phyloP scores from a whole-genome alignment of 1,140 invertebrate species.

The Macrostomum lignano region DNA sequence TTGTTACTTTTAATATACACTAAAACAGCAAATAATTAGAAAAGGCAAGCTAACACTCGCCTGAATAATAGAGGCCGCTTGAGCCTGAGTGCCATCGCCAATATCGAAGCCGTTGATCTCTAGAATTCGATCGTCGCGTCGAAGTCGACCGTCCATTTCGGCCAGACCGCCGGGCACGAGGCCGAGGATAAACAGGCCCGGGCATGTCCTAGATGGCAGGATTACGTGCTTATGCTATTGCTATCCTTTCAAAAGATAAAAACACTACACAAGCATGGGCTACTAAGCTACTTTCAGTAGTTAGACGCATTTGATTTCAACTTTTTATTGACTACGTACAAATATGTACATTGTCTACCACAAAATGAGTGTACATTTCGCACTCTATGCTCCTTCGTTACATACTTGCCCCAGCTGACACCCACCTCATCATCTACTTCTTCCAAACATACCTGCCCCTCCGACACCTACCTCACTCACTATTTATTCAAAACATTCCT shows the following conservation, averaged over 20 bases:
- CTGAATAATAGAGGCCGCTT: constrained; percentile 30
- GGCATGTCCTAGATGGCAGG: constrained; percentile 19
- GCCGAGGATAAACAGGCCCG: constrained; percentile 30
- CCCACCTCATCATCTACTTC: too few species aligned
- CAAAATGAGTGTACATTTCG: neutral
- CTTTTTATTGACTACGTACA: neutral
- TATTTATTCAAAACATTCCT: too few species aligned
- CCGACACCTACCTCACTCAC: too few species aligned
- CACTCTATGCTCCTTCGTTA: neutral
- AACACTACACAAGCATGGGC: neutral
- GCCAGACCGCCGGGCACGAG: constrained; percentile 27
- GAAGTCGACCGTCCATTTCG: constrained; percentile 16
- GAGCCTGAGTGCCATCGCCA: constrained; percentile 24
- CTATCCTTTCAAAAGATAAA: constrained; percentile 1
- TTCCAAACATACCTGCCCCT: too few species aligned
- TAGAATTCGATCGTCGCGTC: constrained; percentile 21
- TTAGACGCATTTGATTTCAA: neutral
- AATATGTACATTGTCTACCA: neutral
- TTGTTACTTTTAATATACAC: too few species aligned
- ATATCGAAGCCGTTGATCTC: constrained; percentile 31
- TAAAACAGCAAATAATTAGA: too few species aligned
- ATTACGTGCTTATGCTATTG: constrained; percentile 3
- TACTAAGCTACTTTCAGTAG: neutral
- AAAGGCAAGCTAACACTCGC: too few species aligned
- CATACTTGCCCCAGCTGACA: too few species aligned